Base-by-base conservation (phyloP, 2,113 vertebrate genomes). In the Oncorhynchus mykiss region DNA sequence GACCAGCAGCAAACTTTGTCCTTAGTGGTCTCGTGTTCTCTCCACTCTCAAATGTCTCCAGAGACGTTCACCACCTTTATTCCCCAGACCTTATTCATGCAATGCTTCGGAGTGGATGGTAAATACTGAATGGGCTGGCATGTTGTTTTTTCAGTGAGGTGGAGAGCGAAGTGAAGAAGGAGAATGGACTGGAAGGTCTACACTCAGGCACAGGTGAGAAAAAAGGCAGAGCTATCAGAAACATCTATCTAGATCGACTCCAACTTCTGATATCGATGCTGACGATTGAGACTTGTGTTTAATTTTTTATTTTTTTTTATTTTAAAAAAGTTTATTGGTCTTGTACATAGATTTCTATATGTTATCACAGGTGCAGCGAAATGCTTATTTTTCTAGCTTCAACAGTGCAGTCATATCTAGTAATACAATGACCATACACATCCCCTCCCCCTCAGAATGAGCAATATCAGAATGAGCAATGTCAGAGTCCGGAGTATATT, bases 71-170 rank as follows among this genome's bases (percentile, higher is more conserved):
- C 12, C 51, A 54, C 5, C 16, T 54, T 54, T 18, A 18, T 18
- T 54, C 51, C 51, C 51, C 16, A 54, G 16, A 18, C 51, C 51
- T 39, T 29, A 16, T 67, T 29, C 27, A 27, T 67, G 3, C 65
- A 16, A 27, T 16, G 25, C 27, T 67, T 67, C 14, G 4, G 24
- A 16, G 16, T 27, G 7, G 1, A 31, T 29, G 65, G 27, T 65
- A 18, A 67, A 20, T 18, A 4, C 67, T 64, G 18, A 70, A 22
- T 31, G 4, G 49, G 20, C n/a, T n/a, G 51, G 48, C 34, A 34
- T 34, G 29, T 25, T 66, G 67, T 72, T 27, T 7, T 82, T 81
- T 69, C 29, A 93, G 92, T 81, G 91, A 93, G n/a, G 71, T 66
- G 29, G 91, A 93, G 27, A 84, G 75, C 51, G 82, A 90, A 9